A percentile compares a stretch with the other conserved stretches of the same genome.
These are phyloP conservation scores for Dinothrombium tinctorium DNA, from an alignment of 1,140 invertebrate genomes.

Conservation along the genomic window DNA sequence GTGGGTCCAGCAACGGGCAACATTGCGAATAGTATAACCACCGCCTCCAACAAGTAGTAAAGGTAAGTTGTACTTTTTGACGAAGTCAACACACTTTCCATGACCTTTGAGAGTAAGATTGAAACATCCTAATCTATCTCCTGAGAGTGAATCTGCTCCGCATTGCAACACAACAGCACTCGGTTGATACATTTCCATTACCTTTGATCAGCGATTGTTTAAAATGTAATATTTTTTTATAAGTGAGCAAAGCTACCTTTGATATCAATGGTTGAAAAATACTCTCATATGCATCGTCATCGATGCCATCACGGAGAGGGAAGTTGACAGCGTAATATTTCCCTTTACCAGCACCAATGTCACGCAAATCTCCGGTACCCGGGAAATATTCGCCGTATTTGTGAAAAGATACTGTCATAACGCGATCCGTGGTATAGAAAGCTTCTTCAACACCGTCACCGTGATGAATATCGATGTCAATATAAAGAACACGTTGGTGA, in stretches of 20 bases:
- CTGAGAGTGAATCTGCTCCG: conserved; percentile 91
- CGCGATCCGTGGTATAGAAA: conserved; percentile 26
- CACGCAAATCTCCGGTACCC: conserved; percentile 62
- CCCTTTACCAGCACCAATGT: conserved; percentile 96
- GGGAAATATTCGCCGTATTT: conserved; percentile 86
- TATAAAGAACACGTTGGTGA: conserved; percentile 65
- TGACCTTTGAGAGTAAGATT: conserved; percentile 93
- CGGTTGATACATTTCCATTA: conserved; percentile 92
- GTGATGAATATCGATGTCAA: conserved; percentile 81
- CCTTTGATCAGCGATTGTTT: too few relatives aligned
- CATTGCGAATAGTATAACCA: conserved; percentile 93
- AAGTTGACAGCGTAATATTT: conserved; percentile 99
- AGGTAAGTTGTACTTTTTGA: conserved; percentile 86
- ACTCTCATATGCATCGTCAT: conserved; percentile 81
- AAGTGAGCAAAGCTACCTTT: conserved; percentile 7
- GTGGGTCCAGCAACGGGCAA: conserved; percentile 95
- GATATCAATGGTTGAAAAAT: conserved; percentile 60
- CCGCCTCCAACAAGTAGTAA: conserved; percentile 89
- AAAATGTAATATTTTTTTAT: too few relatives aligned
- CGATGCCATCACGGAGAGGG: conserved; percentile 89
- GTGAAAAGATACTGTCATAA: conserved; percentile 55
- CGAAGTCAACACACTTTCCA: conserved; percentile 90
- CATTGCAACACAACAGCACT: conserved; percentile 88
- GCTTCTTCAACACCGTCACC: conserved; percentile 54
- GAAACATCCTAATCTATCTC: conserved; percentile 92